A percentile compares a stretch with the other conserved stretches of the same genome.
These are phyloP conservation scores for Glandiceps talaboti DNA, from an alignment of 53 echinoderm and acorn worm genomes.

Conservation along the genomic window DNA sequence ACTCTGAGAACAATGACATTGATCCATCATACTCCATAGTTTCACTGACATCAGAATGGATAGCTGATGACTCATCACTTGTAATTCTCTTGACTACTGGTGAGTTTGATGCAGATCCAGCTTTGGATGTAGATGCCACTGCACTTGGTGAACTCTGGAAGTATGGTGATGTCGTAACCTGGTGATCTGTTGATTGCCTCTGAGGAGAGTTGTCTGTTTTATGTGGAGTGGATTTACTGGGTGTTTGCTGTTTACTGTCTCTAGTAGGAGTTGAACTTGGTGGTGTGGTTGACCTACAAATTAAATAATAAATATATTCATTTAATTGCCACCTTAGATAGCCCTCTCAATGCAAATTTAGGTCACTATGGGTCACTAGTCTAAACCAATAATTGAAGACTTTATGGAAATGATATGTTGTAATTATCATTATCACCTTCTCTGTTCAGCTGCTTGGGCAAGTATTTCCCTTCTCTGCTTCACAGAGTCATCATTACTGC, in stretches of 20 bases:
- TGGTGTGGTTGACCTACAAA: too few species aligned
- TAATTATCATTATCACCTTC: too few species aligned
- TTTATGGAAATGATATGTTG: too few species aligned
- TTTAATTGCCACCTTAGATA: too few species aligned
- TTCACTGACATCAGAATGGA: constrained; percentile 13
- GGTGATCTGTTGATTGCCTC: neutral
- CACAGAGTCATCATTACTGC: too few species aligned
- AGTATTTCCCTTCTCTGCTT: too few species aligned
- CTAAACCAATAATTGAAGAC: too few species aligned
- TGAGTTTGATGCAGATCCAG: neutral
- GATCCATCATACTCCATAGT: constrained; percentile 30
- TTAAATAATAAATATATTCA: too few species aligned
- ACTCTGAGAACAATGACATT: constrained; percentile 33
- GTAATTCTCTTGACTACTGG: neutral
- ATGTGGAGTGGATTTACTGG: neutral
- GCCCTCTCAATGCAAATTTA: too few species aligned
- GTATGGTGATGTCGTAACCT: neutral
- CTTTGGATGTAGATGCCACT: neutral
- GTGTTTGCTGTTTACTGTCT: too few species aligned
- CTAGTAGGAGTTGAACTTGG: too few species aligned
- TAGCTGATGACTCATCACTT: neutral
- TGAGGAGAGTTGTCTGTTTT: neutral
- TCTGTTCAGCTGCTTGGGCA: neutral
- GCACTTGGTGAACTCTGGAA: neutral
- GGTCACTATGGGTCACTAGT: too few species aligned